phyloP scores from a whole-genome alignment of 2,888 invertebrate species.

The Lepetodrilus schrolli region DNA sequence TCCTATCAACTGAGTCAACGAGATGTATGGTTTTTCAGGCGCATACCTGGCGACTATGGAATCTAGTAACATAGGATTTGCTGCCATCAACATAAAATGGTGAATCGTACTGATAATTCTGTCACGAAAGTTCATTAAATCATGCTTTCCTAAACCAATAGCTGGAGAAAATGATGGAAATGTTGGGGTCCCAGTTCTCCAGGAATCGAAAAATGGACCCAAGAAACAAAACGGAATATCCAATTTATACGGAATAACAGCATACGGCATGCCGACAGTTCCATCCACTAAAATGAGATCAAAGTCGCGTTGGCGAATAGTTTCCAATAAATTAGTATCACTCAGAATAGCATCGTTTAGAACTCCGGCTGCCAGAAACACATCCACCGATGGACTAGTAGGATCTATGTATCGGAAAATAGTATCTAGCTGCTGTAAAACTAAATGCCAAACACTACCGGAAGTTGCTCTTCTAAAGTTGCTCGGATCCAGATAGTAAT shows the following conservation, averaged over 20 bases:
- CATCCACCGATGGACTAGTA: not conserved
- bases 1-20: not conserved
- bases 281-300: not conserved
- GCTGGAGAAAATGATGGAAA: constrained; percentile 1
- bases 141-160: not conserved
- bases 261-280: constrained; percentile 1
- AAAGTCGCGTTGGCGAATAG: not conserved
- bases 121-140: not conserved
- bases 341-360: not conserved
- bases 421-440: not conserved
- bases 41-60: not conserved
- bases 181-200: not conserved
- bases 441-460: not conserved
- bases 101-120: not conserved
- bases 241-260: not conserved
- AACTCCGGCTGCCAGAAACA: not conserved
- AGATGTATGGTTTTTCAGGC: not conserved
- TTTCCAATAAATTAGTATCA: not conserved
- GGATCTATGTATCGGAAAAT: not conserved
- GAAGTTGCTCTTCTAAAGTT: not conserved
- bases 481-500: constrained; percentile 6
- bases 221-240: constrained; percentile 12
- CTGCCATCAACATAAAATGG: not conserved
- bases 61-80: not conserved
- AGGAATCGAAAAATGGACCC: not conserved